Evolutionary conservation across 2,113 vertebrate genomes (phyloP).

Genomic region (Egretta garzetta): DNA sequence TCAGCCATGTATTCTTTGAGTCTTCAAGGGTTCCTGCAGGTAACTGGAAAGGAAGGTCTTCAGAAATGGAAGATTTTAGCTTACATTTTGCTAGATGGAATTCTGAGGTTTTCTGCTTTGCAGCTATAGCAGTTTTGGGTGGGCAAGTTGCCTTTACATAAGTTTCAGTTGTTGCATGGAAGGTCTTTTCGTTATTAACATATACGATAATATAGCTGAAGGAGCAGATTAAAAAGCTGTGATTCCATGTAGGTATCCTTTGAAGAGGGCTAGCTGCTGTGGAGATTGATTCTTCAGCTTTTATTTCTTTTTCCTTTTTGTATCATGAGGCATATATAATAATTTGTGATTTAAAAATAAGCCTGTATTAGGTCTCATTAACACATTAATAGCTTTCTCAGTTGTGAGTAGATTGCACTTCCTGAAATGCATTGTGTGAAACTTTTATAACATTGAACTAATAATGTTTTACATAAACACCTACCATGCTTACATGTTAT

Average conservation of each 20-base stretch:
- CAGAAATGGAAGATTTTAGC: not conserved
- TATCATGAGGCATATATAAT: not conserved
- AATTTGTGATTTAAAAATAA: not conserved
- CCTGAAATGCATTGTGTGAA: not conserved
- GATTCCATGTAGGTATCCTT: not conserved
- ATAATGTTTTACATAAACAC: not conserved
- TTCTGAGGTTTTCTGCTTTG: not conserved
- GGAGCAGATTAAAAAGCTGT: not conserved
- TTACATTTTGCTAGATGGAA: not conserved
- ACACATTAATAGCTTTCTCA: not conserved
- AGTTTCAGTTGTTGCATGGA: not conserved
- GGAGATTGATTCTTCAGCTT: not conserved
- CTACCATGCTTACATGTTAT: not conserved
- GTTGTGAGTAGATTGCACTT: not conserved
- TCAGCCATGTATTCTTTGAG: not conserved
- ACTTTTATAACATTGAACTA: not conserved
- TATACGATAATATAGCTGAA: not conserved
- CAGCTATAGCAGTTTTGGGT: not conserved
- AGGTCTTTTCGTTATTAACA: not conserved
- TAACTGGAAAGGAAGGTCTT: not conserved
- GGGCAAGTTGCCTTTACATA: not conserved
- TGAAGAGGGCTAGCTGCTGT: not conserved
- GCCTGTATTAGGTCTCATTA: not conserved
- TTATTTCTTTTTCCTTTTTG: not conserved
- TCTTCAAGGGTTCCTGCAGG: not conserved